These are phyloP conservation scores for Ceratitis capitata DNA, from an alignment of 1,140 invertebrate species.

Conservation along the genomic window DNA sequence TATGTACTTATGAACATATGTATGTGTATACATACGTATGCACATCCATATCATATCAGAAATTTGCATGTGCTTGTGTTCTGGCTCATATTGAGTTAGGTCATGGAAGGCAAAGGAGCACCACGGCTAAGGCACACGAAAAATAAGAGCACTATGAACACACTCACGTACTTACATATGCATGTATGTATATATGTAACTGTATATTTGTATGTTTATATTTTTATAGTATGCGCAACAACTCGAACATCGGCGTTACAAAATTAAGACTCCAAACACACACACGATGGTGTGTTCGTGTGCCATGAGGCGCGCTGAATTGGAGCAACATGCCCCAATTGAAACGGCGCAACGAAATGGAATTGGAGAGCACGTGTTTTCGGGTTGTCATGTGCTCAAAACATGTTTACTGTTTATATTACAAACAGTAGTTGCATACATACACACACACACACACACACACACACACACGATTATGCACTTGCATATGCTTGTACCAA, in stretches of 20 bases:
- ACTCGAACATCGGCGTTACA: not conserved
- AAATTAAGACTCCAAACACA: not conserved
- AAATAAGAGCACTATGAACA: not conserved
- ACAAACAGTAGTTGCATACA: too few species aligned
- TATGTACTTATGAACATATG: not conserved
- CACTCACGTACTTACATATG: not conserved
- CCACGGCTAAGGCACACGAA: not conserved
- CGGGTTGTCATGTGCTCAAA: not conserved
- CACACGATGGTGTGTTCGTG: not conserved
- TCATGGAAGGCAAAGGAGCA: not conserved
- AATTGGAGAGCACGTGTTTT: slow-evolving; percentile 30
- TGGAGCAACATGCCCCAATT: not conserved
- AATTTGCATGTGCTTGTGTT: not conserved
- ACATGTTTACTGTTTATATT: slow-evolving; percentile 1
- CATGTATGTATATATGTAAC: not conserved
- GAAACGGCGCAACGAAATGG: not conserved
- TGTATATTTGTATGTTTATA: not conserved
- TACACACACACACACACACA: too few species aligned
- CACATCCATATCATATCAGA: not conserved
- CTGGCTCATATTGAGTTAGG: not conserved
- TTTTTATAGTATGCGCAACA: not conserved
- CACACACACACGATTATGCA: too few species aligned
- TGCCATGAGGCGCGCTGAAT: not conserved
- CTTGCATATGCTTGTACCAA: too few species aligned
- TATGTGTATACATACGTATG: not conserved